These are phyloP conservation scores for Danio albolineatus DNA, from an alignment of 2,797 vertebrate genomes.

Conservation along the genomic window DNA sequence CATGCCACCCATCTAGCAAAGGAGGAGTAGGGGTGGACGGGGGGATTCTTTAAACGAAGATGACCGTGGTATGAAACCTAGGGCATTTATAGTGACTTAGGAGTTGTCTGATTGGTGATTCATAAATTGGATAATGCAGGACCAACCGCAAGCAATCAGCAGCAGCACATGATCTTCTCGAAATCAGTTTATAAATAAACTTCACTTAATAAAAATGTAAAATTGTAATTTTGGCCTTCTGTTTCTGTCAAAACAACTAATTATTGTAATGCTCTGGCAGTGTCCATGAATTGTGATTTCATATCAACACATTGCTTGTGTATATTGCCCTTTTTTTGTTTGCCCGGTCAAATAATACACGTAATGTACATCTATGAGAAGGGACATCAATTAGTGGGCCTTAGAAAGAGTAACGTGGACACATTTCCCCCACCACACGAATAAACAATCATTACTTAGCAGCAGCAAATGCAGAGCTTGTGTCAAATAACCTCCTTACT, in stretches of 20 bases:
- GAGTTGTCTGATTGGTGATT: too few relatives aligned
- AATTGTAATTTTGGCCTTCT: not conserved
- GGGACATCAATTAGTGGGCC: not conserved
- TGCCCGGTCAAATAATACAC: not conserved
- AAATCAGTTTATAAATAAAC: too few relatives aligned
- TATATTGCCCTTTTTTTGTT: slow-evolving; percentile 8
- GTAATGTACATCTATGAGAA: slow-evolving; percentile 5
- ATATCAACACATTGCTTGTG: not conserved
- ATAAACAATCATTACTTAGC: slow-evolving; percentile 19
- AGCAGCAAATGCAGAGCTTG: not conserved
- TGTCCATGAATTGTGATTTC: not conserved
- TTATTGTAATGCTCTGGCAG: not conserved
- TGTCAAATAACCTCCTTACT: slow-evolving; percentile 7
- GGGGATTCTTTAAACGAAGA: too few relatives aligned
- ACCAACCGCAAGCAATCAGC: too few relatives aligned
- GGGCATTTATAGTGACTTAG: too few relatives aligned
- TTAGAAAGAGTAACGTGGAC: not conserved
- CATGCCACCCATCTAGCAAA: too few relatives aligned
- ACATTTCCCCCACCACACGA: not conserved
- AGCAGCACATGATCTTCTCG: too few relatives aligned
- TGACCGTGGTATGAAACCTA: too few relatives aligned
- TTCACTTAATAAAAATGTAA: too few relatives aligned
- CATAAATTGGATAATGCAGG: too few relatives aligned
- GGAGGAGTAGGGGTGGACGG: too few relatives aligned
- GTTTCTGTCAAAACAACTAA: not conserved